These are phyloP conservation scores for Aldrovandia affinis DNA, from an alignment of 2,797 vertebrate species.

Conservation along the genomic window DNA sequence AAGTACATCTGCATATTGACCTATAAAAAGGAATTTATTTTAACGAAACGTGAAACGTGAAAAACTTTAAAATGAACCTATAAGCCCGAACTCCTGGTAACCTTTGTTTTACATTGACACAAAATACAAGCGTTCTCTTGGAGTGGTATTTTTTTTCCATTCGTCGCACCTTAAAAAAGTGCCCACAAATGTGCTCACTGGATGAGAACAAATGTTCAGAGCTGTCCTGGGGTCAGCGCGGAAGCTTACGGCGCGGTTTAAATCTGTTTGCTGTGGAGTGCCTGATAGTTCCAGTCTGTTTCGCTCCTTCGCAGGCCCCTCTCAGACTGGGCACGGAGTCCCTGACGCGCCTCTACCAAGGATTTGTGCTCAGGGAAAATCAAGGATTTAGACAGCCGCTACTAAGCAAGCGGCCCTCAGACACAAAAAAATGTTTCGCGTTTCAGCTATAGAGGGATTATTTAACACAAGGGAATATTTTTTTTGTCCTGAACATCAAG, in stretches of 20 bases:
- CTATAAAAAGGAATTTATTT: neutral
- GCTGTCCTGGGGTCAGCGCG: slow-evolving; percentile 44
- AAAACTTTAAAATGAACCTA: neutral
- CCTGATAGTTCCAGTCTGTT: slow-evolving; percentile 67
- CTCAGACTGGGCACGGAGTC: neutral
- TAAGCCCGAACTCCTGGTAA: slow-evolving; percentile 30
- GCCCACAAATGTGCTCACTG: slow-evolving; percentile 50
- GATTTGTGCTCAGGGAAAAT: slow-evolving; percentile 34
- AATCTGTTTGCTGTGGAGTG: slow-evolving; percentile 56
- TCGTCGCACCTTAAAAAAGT: slow-evolving; percentile 26
- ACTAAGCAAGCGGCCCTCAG: slow-evolving; percentile 40
- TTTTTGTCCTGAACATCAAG: slow-evolving; percentile 24
- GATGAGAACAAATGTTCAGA: slow-evolving; percentile 56
- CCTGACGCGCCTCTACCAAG: neutral
- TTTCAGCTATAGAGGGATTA: slow-evolving; percentile 40
- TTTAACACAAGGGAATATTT: neutral
- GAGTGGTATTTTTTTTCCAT: neutral
- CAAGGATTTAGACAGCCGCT: slow-evolving; percentile 37
- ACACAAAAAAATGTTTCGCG: slow-evolving; percentile 47
- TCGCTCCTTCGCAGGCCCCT: slow-evolving; percentile 30
- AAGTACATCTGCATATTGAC: neutral
- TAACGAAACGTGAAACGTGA: neutral
- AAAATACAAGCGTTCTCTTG: neutral
- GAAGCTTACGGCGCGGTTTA: slow-evolving; percentile 48
- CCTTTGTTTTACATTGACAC: slow-evolving; percentile 33